These are phyloP conservation scores for Parotia lawesii DNA, from an alignment of 2,113 vertebrate genomes.

Conservation along the genomic window DNA sequence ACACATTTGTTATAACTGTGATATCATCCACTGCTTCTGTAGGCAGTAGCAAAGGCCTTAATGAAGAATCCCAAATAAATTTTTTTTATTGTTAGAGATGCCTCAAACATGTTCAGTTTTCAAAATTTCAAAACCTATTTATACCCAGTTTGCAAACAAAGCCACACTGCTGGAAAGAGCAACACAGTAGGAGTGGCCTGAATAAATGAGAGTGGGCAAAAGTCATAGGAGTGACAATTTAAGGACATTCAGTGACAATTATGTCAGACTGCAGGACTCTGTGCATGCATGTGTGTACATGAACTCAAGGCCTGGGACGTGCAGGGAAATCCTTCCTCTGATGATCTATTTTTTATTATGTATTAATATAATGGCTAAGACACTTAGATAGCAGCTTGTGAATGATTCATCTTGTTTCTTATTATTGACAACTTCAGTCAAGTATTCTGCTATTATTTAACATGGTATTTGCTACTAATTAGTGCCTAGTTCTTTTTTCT, in stretches of 20 bases:
- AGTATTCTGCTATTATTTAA: background rate
- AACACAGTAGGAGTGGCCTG: background rate
- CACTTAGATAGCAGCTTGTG: background rate
- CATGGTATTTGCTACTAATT: background rate
- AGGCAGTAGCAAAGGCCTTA: background rate
- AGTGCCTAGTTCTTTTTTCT: background rate
- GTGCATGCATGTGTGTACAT: no score
- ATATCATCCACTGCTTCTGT: background rate
- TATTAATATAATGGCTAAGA: background rate
- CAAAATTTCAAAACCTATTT: background rate
- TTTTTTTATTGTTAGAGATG: background rate
- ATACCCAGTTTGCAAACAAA: background rate
- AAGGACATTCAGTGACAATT: background rate
- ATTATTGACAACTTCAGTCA: background rate
- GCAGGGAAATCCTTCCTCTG: background rate
- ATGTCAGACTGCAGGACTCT: background rate
- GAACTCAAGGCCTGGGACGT: rapidly evolving
- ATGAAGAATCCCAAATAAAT: background rate
- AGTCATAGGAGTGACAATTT: background rate
- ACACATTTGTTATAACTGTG: background rate
- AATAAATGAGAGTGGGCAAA: background rate
- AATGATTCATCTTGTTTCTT: background rate
- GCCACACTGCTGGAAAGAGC: background rate
- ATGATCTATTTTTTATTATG: background rate
- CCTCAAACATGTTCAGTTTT: background rate